Evolutionary conservation across 2,113 vertebrate species (phyloP).

Genomic region (Phasianus colchicus): DNA sequence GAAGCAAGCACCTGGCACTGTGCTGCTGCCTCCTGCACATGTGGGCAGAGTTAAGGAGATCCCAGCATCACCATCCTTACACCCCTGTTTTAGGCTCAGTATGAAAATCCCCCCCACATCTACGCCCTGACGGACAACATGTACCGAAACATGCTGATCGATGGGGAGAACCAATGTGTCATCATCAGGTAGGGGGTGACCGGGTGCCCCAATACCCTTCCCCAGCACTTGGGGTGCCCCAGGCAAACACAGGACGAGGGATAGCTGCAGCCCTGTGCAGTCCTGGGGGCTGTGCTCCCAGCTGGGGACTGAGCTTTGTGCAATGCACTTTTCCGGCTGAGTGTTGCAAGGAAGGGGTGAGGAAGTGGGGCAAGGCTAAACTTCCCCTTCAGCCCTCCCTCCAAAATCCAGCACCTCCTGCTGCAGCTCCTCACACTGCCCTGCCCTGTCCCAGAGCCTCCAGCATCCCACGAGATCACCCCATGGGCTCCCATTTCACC

Average conservation of each 20-base stretch:
- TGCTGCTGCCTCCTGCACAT: not conserved
- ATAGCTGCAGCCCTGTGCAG: not conserved
- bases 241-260: not conserved
- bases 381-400: constrained; percentile 1
- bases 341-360: constrained; percentile 13
- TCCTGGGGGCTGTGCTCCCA: not conserved
- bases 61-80: not conserved
- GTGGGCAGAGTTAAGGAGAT: not conserved
- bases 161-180: constrained; percentile 95
- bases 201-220: not conserved
- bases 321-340: not conserved
- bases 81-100: constrained; percentile 86
- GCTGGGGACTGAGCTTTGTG: not conserved
- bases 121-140: constrained; percentile 96
- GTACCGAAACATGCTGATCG: constrained; percentile 99
- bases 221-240: not conserved
- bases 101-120: constrained; percentile 97
- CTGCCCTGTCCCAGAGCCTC: not conserved
- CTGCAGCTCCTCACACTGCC: not conserved
- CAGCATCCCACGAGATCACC: no score
- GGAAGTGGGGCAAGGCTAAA: constrained; percentile 44
- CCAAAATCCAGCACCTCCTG: not conserved
- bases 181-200: constrained; percentile 84
- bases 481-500: not conserved
- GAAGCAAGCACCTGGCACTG: fast-evolving